phyloP scores from a whole-genome alignment of 2,888 invertebrate species.

The Norana najaformis region DNA sequence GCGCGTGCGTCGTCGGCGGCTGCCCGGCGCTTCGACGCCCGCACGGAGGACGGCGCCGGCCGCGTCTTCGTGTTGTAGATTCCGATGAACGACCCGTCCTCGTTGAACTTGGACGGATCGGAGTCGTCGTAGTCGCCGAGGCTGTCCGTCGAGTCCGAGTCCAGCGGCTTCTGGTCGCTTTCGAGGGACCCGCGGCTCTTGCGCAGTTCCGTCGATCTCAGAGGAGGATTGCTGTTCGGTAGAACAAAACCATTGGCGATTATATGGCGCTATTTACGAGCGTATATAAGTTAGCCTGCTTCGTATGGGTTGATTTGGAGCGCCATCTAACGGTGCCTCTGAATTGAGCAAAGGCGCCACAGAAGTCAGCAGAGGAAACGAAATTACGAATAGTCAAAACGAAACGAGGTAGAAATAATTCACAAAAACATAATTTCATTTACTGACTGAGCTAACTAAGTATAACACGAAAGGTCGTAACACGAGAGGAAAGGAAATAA shows the following conservation, averaged over 20 bases:
- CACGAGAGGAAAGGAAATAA: too few species aligned
- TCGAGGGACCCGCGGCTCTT: slow-evolving; percentile 45
- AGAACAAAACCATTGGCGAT: slow-evolving; percentile 34
- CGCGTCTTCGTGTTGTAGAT: slow-evolving; percentile 72
- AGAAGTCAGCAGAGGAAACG: too few species aligned
- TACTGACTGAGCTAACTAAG: too few species aligned
- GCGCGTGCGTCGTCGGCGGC: neutral
- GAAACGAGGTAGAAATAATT: too few species aligned
- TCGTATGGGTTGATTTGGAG: too few species aligned
- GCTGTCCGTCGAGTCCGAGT: slow-evolving; percentile 93
- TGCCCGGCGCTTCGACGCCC: neutral
- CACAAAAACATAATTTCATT: too few species aligned
- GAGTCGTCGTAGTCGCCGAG: slow-evolving; percentile 99
- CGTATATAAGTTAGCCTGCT: neutral
- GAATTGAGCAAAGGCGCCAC: too few species aligned
- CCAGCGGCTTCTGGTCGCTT: slow-evolving; percentile 48
- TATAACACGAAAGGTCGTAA: too few species aligned
- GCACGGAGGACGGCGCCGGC: neutral
- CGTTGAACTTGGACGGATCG: slow-evolving; percentile 94
- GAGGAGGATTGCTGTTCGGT: slow-evolving; percentile 7
- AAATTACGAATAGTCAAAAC: too few species aligned
- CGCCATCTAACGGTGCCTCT: too few species aligned
- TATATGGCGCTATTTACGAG: neutral
- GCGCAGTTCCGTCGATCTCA: slow-evolving; percentile 36
- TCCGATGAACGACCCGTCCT: slow-evolving; percentile 98